phyloP scores from a whole-genome alignment of 2,797 vertebrate genomes.

The Falco biarmicus region DNA sequence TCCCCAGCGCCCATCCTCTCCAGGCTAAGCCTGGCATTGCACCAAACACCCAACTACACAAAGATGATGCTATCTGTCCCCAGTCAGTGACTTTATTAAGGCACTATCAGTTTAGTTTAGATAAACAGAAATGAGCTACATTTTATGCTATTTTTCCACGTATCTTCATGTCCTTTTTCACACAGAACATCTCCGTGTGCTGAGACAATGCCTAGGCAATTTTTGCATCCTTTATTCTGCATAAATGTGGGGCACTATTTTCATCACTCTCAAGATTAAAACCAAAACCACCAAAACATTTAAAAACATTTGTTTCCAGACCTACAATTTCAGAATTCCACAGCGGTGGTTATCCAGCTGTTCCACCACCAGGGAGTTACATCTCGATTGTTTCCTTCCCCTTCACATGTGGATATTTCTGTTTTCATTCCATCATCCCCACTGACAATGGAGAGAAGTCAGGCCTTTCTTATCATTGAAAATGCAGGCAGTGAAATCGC shows the following conservation, averaged over 20 bases:
- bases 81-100: not conserved
- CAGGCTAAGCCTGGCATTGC: not conserved
- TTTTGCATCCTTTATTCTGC: not conserved
- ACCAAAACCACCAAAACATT: not conserved
- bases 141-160: not conserved
- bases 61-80: not conserved
- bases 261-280: not conserved
- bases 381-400: not conserved
- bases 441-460: not conserved
- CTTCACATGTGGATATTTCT: not conserved
- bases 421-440: not conserved
- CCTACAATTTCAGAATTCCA: not conserved
- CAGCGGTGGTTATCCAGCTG: not conserved
- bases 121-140: not conserved
- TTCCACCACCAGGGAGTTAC: not conserved
- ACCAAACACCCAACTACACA: not conserved
- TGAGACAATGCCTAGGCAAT: not conserved
- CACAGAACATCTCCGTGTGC: accelerated
- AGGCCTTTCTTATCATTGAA: conserved; percentile 11
- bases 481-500: not conserved
- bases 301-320: not conserved
- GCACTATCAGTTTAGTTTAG: not conserved
- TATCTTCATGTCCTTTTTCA: not conserved
- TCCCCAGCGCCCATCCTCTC: not conserved
- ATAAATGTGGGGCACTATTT: not conserved